Conservation (phyloP, 2,797 vertebrate species). For the Gobionotothen gibberifrons region DNA sequence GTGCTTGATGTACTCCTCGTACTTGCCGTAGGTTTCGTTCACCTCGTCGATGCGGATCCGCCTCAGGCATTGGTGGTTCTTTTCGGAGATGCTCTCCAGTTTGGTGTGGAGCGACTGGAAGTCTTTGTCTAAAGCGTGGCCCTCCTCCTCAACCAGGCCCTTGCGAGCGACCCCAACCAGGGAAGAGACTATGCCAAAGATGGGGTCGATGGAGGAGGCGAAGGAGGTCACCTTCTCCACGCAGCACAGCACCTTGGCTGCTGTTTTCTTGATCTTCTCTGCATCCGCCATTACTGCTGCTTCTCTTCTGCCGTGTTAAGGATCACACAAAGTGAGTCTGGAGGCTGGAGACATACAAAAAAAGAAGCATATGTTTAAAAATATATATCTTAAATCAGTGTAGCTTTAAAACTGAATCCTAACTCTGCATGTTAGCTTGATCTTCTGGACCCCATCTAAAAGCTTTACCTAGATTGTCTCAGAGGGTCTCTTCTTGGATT, state of each 20-base stretch:
- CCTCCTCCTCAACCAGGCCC: constrained; percentile 73
- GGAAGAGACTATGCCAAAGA: constrained; percentile 85
- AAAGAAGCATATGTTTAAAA: neutral
- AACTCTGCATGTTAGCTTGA: neutral
- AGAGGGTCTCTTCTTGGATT: constrained; percentile 6
- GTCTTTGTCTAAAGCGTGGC: constrained; percentile 75
- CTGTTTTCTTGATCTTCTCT: constrained; percentile 75
- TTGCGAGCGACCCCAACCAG: constrained; percentile 82
- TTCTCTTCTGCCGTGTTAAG: constrained; percentile 26
- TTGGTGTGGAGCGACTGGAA: constrained; percentile 76
- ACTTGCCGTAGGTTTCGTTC: constrained; percentile 81
- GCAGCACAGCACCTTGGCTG: constrained; percentile 72
- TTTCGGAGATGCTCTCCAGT: constrained; percentile 81
- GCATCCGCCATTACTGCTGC: constrained; percentile 78
- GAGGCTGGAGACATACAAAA: constrained; percentile 29
- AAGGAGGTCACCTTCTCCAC: constrained; percentile 84
- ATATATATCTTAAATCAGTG: neutral
- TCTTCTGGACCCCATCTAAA: neutral
- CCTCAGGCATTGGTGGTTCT: constrained; percentile 79
- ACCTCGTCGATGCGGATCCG: constrained; percentile 82
- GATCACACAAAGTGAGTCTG: constrained; percentile 29
- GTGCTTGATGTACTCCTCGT: constrained; percentile 86
- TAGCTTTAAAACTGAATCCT: neutral
- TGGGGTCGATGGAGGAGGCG: constrained; percentile 84
- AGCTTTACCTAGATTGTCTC: neutral